Conservation (phyloP, 2,113 vertebrate species). For the Leuciscus idus region DNA sequence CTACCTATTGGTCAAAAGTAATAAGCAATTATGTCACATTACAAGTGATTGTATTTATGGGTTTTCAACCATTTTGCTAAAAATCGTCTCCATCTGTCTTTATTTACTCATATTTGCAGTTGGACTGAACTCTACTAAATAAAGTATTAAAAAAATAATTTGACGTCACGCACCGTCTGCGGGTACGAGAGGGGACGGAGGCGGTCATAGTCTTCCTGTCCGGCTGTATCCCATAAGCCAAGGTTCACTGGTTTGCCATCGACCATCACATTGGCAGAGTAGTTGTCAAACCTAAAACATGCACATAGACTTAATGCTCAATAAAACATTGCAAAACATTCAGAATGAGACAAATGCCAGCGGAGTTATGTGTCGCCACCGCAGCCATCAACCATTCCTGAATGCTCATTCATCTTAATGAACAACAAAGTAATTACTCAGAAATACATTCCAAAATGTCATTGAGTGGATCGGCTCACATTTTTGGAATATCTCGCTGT, state of each 20-base stretch:
- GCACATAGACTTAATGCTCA: not conserved
- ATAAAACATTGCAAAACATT: not conserved
- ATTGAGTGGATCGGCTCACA: not conserved
- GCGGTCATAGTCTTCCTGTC: conserved; percentile 80
- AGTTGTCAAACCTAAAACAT: conserved; percentile 78
- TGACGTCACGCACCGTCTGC: conserved; percentile 73
- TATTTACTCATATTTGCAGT: no score
- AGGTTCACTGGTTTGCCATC: conserved; percentile 83
- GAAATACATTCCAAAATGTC: conserved; percentile 35
- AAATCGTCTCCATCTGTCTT: no score
- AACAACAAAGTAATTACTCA: not conserved
- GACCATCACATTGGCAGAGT: conserved; percentile 81
- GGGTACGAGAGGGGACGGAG: conserved; percentile 81
- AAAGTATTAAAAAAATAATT: no score
- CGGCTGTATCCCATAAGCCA: conserved; percentile 80
- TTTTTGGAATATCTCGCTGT: not conserved
- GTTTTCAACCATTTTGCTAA: no score
- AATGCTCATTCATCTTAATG: not conserved
- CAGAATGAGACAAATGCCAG: not conserved
- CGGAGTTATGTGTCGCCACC: not conserved
- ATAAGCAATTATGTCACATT: no score
- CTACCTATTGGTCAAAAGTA: no score
- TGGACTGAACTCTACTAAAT: no score
- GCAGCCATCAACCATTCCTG: not conserved
- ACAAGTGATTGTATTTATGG: no score